Conservation (phyloP, 2,797 vertebrate species). For the Lindbergichthys nudifrons region DNA sequence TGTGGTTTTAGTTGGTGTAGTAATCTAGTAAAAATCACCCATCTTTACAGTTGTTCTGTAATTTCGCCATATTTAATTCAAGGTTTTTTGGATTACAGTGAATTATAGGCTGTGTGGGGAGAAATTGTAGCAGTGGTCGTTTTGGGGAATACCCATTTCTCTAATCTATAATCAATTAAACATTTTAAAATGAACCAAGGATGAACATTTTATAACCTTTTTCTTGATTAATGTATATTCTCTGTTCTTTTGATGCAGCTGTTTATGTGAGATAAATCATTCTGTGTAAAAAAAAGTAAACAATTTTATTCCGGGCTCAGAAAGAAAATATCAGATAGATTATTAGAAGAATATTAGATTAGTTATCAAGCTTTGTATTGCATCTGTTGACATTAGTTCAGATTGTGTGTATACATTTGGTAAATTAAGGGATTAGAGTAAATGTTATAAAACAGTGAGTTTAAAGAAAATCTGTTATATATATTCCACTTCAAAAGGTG, state of each 20-base stretch:
- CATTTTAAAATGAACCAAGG: background rate
- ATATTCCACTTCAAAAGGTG: background rate
- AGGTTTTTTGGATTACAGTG: conserved; percentile 32
- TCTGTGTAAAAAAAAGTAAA: conserved; percentile 16
- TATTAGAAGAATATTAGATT: background rate
- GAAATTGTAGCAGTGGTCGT: conserved; percentile 12
- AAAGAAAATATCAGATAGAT: background rate
- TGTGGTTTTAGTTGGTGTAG: conserved; percentile 29
- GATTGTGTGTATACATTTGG: conserved; percentile 1
- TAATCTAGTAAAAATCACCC: conserved; percentile 39
- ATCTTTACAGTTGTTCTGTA: conserved; percentile 42
- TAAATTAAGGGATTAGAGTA: background rate
- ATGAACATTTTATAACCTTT: background rate
- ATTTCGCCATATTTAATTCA: conserved; percentile 56
- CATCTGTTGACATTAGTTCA: conserved; percentile 20
- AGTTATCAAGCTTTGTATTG: conserved; percentile 10
- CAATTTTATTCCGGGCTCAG: background rate
- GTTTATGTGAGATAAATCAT: background rate
- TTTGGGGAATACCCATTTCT: conserved; percentile 34
- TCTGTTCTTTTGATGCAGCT: conserved; percentile 1
- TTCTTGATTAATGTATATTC: conserved; percentile 4
- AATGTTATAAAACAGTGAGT: background rate
- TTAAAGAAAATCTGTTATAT: conserved; percentile 6
- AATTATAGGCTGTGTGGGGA: conserved; percentile 52
- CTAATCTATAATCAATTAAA: conserved; percentile 29